Evolutionary conservation across 2,113 vertebrate genomes (phyloP), one percentile per base, ranked within the genome.

Genomic region (Numenius arquata): DNA sequence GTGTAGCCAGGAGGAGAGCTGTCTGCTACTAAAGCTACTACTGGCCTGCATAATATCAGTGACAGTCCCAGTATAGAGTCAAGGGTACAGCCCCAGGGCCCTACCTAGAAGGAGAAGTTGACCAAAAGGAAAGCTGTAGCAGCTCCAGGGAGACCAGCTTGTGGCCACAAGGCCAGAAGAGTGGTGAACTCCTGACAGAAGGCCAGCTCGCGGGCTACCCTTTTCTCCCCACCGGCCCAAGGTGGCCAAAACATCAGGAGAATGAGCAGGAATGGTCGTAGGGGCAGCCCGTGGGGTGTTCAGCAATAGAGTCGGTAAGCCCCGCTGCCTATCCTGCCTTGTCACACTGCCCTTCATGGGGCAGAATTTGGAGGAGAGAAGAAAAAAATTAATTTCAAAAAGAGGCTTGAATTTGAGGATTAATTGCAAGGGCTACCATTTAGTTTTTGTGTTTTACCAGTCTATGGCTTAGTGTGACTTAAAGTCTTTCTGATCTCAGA

Each of bases 191-290:
- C 22, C 22, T 10, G 30, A 40, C 18, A 25, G 11, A 4, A 5
- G 43, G 21, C 15, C 20, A 13, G 23, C 23, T 52, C 1, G 1
- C 0, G 0, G 19, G 48, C 34, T 52, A 18, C 4, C 34, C 13
- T 53, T 78, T 68, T 25, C 20, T 40, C 36, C 12, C 15, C 11
- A 3, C 12, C 25, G 59, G 29, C 34, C 30, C 41, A 55, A 83
- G 29, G 6, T 7, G 48, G 59, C 61, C 66, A 68, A 77, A 67
- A 40, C 25, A 2, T 23, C 0, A 1, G 50, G 26, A 63, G 8
- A 18, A 25, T 23, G 29, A 68, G 61, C 13, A 74, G 41, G 18
- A 62, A 41, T 1, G 0, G 32, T 17, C 1, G 0, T 1, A 29
- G n/a, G 19, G n/a, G 19, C 45, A 59, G 56, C 11, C 27, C 1